These are phyloP conservation scores for Gastracanthus pulcherrimus DNA, from an alignment of 2,888 invertebrate species.

Conservation along the genomic window DNA sequence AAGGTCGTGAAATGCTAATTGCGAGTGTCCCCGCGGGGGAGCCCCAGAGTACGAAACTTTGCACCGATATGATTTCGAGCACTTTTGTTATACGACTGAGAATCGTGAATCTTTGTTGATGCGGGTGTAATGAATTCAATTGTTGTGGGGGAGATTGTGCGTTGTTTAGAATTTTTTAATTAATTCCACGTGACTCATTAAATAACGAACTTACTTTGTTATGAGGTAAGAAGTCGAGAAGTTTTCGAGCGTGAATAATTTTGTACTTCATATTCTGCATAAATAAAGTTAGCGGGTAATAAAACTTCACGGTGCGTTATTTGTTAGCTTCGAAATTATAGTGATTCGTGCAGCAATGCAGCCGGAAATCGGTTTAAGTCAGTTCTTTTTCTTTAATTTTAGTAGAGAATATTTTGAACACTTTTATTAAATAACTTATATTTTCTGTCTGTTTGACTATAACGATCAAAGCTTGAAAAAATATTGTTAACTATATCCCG, in stretches of 20 bases:
- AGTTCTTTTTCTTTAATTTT: no score
- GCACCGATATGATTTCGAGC: background rate
- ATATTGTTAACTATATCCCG: no score
- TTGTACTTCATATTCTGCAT: background rate
- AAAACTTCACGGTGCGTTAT: background rate
- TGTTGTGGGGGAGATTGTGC: background rate
- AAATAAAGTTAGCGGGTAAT: background rate
- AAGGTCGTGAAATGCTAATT: slow-evolving; percentile 52
- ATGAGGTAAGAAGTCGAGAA: no score
- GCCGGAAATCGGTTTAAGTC: no score
- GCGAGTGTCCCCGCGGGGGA: background rate
- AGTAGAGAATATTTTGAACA: no score
- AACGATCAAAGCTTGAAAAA: no score
- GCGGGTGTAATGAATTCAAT: background rate
- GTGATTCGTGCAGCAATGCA: no score
- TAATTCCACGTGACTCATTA: no score
- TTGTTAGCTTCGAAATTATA: background rate
- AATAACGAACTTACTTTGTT: no score
- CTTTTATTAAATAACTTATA: no score
- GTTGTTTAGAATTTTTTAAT: background rate
- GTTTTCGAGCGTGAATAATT: no score
- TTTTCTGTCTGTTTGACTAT: no score
- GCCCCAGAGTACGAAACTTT: background rate
- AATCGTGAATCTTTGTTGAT: background rate
- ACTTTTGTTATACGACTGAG: background rate